A percentile compares a stretch with the other conserved stretches of the same genome.
Evolutionary conservation across 1,140 invertebrate species (phyloP).

Genomic region (Atta texana): DNA sequence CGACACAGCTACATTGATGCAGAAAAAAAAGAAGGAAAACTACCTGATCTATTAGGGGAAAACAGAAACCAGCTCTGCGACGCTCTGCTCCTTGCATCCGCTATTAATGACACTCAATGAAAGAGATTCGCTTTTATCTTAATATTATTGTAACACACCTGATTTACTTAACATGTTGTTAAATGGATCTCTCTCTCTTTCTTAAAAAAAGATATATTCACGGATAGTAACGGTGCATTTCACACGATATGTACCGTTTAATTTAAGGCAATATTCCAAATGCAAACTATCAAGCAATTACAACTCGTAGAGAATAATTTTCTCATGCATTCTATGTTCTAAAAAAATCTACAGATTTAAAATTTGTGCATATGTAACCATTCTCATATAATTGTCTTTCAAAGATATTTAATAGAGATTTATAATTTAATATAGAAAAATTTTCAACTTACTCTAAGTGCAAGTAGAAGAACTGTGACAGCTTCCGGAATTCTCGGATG

Average conservation of each 20-base stretch:
- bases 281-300: slow-evolving; percentile 45
- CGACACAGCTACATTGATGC: slow-evolving; percentile 61
- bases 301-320: slow-evolving; percentile 36
- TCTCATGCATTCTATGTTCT: slow-evolving; percentile 34
- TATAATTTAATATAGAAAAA: slow-evolving; percentile 25
- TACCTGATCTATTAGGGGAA: slow-evolving; percentile 79
- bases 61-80: slow-evolving; percentile 81
- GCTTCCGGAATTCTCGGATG: slow-evolving; percentile 93
- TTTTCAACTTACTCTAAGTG: slow-evolving; percentile 89
- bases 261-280: slow-evolving; percentile 46
- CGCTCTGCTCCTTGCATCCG: slow-evolving; percentile 72
- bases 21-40: slow-evolving; percentile 57
- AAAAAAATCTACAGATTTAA: slow-evolving; percentile 2
- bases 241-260: not conserved
- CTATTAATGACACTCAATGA: slow-evolving; percentile 77
- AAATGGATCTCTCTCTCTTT: slow-evolving; percentile 13
- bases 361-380: not conserved
- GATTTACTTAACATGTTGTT: slow-evolving; percentile 60
- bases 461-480: slow-evolving; percentile 94
- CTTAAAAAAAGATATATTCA: slow-evolving; percentile 13
- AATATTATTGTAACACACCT: slow-evolving; percentile 74
- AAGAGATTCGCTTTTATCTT: slow-evolving; percentile 75
- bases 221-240: slow-evolving; percentile 3
- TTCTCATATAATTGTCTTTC: not conserved
- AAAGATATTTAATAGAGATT: not conserved